These are phyloP conservation scores for Bubo scandiacus DNA, from an alignment of 2,113 vertebrate species.

Conservation along the genomic window DNA sequence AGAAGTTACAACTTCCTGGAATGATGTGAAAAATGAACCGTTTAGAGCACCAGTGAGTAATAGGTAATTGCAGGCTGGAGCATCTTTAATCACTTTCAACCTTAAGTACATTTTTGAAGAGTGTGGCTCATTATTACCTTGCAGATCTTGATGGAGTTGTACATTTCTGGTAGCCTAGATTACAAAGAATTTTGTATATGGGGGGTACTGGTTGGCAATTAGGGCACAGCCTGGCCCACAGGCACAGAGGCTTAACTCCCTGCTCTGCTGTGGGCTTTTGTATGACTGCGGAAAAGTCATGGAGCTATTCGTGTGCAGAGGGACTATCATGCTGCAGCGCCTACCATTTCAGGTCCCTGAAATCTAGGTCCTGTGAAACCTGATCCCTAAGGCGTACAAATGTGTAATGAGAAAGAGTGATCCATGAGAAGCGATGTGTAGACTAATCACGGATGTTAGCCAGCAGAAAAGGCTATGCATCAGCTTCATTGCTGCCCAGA, in stretches of 20 bases:
- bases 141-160: not conserved
- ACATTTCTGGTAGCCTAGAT: not conserved
- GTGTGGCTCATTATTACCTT: constrained; percentile 14
- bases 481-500: not conserved
- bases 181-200: not conserved
- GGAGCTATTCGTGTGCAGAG: fast-evolving
- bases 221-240: fast-evolving
- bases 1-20: constrained; percentile 26
- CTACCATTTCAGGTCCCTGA: not conserved
- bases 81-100: constrained; percentile 54
- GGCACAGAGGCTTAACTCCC: not conserved
- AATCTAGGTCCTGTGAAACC: not conserved
- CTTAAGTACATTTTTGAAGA: constrained; percentile 50
- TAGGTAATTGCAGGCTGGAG: constrained; percentile 46
- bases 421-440: not conserved
- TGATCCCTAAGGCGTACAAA: not conserved
- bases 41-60: constrained; percentile 41
- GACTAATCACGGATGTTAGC: not conserved
- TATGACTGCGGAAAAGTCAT: not conserved
- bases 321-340: not conserved
- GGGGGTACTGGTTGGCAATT: not conserved
- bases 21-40: constrained; percentile 15
- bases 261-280: not conserved
- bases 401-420: not conserved
- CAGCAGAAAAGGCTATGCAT: fast-evolving